phyloP scores from a whole-genome alignment of 1,140 invertebrate genomes.

The Neotoxoptera formosana region DNA sequence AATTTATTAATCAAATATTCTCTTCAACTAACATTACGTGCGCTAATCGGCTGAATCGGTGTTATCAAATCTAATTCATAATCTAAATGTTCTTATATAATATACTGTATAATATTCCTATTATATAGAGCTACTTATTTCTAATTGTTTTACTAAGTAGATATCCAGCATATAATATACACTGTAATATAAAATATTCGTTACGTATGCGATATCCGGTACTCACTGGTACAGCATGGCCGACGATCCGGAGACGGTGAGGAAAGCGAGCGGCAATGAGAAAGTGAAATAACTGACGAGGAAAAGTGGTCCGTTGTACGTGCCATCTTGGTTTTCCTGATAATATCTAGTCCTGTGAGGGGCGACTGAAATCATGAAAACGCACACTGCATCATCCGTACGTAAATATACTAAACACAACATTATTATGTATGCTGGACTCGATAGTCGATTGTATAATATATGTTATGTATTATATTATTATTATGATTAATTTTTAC shows the following conservation, averaged over 20 bases:
- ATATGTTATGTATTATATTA: not conserved
- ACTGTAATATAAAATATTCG: not conserved
- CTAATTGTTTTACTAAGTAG: not conserved
- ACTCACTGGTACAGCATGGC: constrained; percentile 79
- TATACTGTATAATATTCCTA: not conserved
- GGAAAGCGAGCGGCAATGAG: constrained; percentile 80
- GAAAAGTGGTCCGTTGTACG: constrained; percentile 85
- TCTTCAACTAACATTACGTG: not conserved
- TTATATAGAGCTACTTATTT: not conserved
- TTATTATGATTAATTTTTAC: not conserved
- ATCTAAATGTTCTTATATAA: not conserved
- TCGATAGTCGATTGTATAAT: not conserved
- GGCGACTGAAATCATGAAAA: constrained; percentile 70
- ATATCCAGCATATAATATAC: not conserved
- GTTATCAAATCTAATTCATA: not conserved
- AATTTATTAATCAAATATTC: too few species aligned
- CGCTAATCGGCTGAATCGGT: not conserved
- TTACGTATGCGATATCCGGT: not conserved
- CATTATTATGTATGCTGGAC: not conserved
- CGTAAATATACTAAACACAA: not conserved
- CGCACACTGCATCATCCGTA: not conserved
- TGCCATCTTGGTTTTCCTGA: constrained; percentile 85
- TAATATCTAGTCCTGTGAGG: constrained; percentile 87
- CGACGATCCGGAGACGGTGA: constrained; percentile 72
- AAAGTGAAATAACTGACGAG: constrained; percentile 80